Base-by-base conservation (phyloP, 2,113 vertebrate species). In the Agapornis roseicollis region DNA sequence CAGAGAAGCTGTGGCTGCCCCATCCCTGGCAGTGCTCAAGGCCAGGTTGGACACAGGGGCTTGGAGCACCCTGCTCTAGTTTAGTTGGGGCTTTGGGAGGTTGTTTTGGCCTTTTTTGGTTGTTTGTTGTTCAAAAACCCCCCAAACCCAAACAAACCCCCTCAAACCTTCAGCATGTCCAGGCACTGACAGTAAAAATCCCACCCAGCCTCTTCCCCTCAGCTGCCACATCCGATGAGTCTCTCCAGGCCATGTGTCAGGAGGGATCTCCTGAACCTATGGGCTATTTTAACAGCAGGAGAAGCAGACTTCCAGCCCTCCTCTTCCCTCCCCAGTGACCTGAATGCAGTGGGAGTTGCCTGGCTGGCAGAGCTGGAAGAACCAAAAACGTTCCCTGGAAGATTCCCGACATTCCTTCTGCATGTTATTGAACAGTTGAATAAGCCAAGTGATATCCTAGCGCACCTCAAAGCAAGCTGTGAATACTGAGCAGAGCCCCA, bases 181-280 rank as follows among this genome's bases (percentile, higher is more conserved):
- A 69, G 0, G 3, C 55, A 50, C 27, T n/a, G 77, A 60, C 91
- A 83, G 79, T 35, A 76, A 92, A 95, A 96, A 84, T 39, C 42
- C 1, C 83, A 82, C 61, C 90, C 88, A 85, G 76, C 92, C 49
- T 49, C 94, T 95, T 88, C 66, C 85, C 89, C 84, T 91, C 96
- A 91, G 88, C 95, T 95, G 96, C 93, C 96, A 92, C 13, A 5
- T 92, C 84, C 44, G 71, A 96, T 97, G 92, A 96, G 33, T 29
- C 64, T 96, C 96, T 86, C 12, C 33, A 6, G 42, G 49, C 87
- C 74, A 71, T 39, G 71, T 93, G 93, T 96, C 95, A 92, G 72
- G 79, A 55, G 1, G 20, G 7, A 90, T 93, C 85, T 77, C 73
- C 50, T 89, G 65, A 73, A 84, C 65, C 50, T 31, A 58, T 1